Evolutionary conservation across 92 coral and sea anemone species (phyloP).

Genomic region (Pocillopora grandis): DNA sequence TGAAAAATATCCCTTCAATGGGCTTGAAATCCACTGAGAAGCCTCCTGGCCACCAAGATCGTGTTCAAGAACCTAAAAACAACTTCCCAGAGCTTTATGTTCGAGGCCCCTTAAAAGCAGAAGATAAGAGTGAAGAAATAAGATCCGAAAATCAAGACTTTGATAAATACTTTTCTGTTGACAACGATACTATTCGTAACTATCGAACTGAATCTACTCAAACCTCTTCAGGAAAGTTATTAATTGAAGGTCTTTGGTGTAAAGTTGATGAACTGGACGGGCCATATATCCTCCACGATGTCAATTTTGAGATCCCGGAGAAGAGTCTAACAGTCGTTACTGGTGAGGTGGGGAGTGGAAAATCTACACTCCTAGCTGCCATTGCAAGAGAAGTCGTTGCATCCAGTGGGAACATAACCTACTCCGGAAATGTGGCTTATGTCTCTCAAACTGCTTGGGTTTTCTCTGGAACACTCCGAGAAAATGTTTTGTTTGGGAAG

Average conservation of each 20-base stretch:
- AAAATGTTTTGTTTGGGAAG: constrained; percentile 30
- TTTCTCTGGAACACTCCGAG: constrained; percentile 31
- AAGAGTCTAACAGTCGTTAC: constrained; percentile 13
- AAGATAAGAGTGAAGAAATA: not conserved
- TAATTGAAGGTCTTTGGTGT: constrained; percentile 11
- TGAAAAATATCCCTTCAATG: not conserved
- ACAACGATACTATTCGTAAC: not conserved
- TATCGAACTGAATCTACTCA: not conserved
- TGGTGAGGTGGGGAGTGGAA: constrained; percentile 33
- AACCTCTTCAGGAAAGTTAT: not conserved
- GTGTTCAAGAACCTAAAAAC: not conserved
- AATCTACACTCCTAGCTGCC: constrained; percentile 28
- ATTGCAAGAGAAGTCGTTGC: constrained; percentile 13
- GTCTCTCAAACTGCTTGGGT: constrained; percentile 26
- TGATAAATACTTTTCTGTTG: no score
- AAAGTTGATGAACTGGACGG: not conserved
- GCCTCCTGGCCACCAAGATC: not conserved
- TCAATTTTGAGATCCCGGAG: constrained; percentile 8
- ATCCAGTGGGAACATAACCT: not conserved
- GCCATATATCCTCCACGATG: not conserved
- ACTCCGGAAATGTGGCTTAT: constrained; percentile 24
- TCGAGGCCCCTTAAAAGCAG: not conserved
- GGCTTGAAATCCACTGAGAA: not conserved
- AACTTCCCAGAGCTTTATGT: not conserved
- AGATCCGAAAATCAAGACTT: not conserved